phyloP scores from a whole-genome alignment of 1,140 invertebrate genomes.

The Idris sp. region DNA sequence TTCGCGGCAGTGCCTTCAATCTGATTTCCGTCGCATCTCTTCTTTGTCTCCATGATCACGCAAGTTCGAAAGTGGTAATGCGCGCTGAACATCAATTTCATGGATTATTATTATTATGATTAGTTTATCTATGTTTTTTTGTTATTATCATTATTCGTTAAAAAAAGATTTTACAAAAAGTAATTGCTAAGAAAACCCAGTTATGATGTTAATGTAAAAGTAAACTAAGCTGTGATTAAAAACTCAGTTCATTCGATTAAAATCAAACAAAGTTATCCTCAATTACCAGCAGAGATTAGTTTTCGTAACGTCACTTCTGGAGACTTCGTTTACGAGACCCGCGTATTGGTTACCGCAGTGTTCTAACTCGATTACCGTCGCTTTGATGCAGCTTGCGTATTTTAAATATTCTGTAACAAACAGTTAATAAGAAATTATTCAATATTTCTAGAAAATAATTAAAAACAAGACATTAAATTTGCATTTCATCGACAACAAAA shows the following conservation, averaged over 20 bases:
- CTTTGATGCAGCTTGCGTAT: constrained; percentile 81
- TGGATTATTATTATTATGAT: background rate
- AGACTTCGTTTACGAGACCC: constrained; percentile 80
- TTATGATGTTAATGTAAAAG: constrained; percentile 3
- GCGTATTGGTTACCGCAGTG: constrained; percentile 81
- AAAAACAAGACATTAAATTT: no score
- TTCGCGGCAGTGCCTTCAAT: constrained; percentile 75
- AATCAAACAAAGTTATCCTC: constrained; percentile 41
- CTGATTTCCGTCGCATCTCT: constrained; percentile 77
- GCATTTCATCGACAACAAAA: no score
- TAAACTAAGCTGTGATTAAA: constrained; percentile 2
- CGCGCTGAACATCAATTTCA: constrained; percentile 70
- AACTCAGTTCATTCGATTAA: constrained; percentile 13
- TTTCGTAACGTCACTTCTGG: constrained; percentile 79
- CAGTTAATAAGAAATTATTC: no score
- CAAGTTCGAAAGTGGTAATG: constrained; percentile 81
- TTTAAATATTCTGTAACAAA: constrained; percentile 79
- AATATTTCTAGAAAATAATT: no score
- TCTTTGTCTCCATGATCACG: constrained; percentile 78
- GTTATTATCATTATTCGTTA: no score
- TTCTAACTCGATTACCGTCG: constrained; percentile 79
- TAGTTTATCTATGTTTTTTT: background rate
- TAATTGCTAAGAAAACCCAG: no score
- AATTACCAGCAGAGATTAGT: constrained; percentile 80
- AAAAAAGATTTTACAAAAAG: no score